Base-by-base conservation (phyloP, 2,113 vertebrate genomes). In the Onychostruthus taczanowskii region DNA sequence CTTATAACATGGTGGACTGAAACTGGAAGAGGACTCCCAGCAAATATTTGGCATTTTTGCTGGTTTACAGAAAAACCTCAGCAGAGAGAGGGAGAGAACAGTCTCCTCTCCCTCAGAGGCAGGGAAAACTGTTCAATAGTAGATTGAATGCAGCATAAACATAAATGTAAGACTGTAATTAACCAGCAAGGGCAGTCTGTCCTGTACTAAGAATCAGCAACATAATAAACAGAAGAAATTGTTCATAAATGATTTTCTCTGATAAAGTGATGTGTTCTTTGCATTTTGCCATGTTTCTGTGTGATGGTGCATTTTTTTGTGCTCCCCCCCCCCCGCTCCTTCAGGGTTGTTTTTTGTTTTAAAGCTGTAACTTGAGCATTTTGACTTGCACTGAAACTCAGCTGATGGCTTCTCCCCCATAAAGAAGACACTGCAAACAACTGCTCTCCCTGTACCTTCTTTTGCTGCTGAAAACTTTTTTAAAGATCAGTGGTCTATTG, bases 401-500 rank as follows among this genome's bases (percentile, higher is more conserved):
- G 46, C 66, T 79, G 72, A 66, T 69, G 49, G 41, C 27, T 93
- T 90, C 84, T 91, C 11, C 27, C 9, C 39, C 27, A 22, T 70
- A 43, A 86, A 44, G 47, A 67, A 70, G 55, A 86, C 8, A 24
- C 13, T 69, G 47, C 26, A 70, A 93, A 85, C 46, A 63, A 39
- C 87, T 90, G 47, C 44, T 93, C 28, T 87, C 26, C 24, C 52
- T 49, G 31, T 50, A 26, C 33, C 33, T 37, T 81, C 86, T 91
- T 89, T 61, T 70, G 37, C 52, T 94, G 47, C 77, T 95, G 63
- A 39, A 91, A 97, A 94, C 90, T 89, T 95, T 90, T 92, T 74
- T 35, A 96, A 94, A 87, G 93, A 96, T 96, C 92, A 85, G 61
- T 81, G 88, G 43, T 94, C 93, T 96, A 26, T 79, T 80, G 91